These are phyloP conservation scores for Echiichthys vipera DNA, from an alignment of 2,797 vertebrate genomes.

Conservation along the genomic window DNA sequence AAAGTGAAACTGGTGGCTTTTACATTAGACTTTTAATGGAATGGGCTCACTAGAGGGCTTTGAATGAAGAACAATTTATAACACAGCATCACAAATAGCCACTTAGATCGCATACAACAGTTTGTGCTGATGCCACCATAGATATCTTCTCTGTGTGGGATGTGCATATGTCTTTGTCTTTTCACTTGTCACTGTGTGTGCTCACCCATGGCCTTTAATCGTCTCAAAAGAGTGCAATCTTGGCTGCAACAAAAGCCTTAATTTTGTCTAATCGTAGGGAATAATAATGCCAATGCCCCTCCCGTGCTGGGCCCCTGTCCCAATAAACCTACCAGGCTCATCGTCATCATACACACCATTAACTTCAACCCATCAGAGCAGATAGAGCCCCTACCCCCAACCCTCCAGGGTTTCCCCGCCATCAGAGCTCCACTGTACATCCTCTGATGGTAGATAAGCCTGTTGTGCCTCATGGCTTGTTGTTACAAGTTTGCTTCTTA, in stretches of 20 bases:
- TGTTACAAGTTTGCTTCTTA: background rate
- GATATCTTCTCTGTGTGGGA: constrained; percentile 46
- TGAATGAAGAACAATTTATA: constrained; percentile 72
- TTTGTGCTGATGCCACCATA: constrained; percentile 50
- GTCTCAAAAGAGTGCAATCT: constrained; percentile 48
- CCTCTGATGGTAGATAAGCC: constrained; percentile 5
- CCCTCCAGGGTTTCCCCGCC: constrained; percentile 18
- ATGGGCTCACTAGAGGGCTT: constrained; percentile 58
- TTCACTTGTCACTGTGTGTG: constrained; percentile 12
- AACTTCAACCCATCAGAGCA: constrained; percentile 55
- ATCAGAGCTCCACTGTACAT: constrained; percentile 18
- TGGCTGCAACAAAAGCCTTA: constrained; percentile 48
- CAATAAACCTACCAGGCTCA: constrained; percentile 57
- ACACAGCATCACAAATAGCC: constrained; percentile 52
- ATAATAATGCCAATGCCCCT: constrained; percentile 49
- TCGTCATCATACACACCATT: constrained; percentile 67
- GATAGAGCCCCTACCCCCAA: constrained; percentile 21
- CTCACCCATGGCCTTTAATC: constrained; percentile 52
- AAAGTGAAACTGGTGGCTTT: constrained; percentile 51
- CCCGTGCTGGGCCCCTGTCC: constrained; percentile 45
- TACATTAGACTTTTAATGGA: constrained; percentile 75
- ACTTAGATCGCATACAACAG: constrained; percentile 50
- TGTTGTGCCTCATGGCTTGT: background rate
- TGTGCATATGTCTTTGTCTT: constrained; percentile 16
- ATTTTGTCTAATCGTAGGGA: constrained; percentile 48